Conservation (phyloP, 2,888 invertebrate genomes). For the Nomada hirtipes region DNA sequence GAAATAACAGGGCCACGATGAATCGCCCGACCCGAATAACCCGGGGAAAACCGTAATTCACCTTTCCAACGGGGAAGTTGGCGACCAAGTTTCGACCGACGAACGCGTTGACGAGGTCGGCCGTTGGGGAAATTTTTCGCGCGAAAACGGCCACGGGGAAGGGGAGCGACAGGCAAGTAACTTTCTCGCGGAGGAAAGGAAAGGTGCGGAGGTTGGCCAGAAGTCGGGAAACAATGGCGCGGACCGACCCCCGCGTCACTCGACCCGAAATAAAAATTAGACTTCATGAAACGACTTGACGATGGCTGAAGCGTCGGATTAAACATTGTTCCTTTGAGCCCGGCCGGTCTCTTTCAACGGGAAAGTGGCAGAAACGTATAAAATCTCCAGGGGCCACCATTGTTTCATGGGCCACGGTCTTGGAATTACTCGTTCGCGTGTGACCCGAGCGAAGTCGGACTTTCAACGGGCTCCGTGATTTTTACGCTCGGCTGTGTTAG, state of each 20-base stretch:
- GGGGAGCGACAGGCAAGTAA: not conserved
- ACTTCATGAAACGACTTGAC: slow-evolving; percentile 59
- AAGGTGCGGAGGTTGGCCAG: slow-evolving; percentile 1
- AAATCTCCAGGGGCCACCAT: slow-evolving; percentile 12
- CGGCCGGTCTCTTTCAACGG: slow-evolving; percentile 13
- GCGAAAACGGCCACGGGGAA: slow-evolving; percentile 1
- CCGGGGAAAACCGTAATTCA: slow-evolving; percentile 1
- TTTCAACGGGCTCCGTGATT: not conserved
- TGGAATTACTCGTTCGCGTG: slow-evolving; percentile 15
- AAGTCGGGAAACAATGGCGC: slow-evolving; percentile 33
- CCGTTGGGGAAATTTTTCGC: slow-evolving; percentile 23
- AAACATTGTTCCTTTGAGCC: slow-evolving; percentile 68
- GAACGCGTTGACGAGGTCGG: slow-evolving; percentile 22
- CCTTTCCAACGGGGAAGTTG: not conserved
- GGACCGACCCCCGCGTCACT: slow-evolving; percentile 50
- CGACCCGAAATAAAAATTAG: slow-evolving; percentile 71
- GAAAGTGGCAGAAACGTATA: slow-evolving; percentile 25
- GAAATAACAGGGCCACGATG: not conserved
- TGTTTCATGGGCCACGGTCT: slow-evolving; percentile 19
- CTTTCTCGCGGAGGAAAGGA: slow-evolving; percentile 12
- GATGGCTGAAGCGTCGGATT: slow-evolving; percentile 67
- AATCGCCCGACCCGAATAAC: not conserved
- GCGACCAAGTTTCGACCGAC: not conserved
- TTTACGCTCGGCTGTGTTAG: not conserved
- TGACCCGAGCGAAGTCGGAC: not conserved